Conservation (phyloP, 2,888 invertebrate species). For the Thera britannica region DNA sequence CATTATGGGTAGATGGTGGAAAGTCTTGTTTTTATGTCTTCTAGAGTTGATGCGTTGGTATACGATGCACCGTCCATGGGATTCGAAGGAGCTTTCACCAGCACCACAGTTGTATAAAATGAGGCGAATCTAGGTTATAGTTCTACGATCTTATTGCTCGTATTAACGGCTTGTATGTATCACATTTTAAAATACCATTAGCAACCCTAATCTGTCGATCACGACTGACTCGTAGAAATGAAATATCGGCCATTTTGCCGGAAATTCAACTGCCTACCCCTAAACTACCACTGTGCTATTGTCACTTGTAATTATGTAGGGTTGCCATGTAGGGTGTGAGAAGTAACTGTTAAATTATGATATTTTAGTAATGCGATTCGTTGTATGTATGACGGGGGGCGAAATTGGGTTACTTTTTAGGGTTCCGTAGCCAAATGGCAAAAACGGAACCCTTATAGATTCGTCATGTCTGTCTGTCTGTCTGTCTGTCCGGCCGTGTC, state of each 20-base stretch:
- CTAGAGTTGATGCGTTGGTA: too few relatives aligned
- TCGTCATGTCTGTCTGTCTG: too few relatives aligned
- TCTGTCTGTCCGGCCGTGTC: too few relatives aligned
- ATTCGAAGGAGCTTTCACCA: too few relatives aligned
- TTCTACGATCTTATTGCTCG: too few relatives aligned
- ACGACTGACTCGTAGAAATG: conserved; percentile 30
- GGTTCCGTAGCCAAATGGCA: too few relatives aligned
- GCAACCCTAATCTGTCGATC: conserved; percentile 34
- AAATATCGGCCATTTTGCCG: conserved; percentile 44
- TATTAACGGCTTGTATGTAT: conserved; percentile 3
- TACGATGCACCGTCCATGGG: too few relatives aligned
- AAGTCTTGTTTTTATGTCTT: too few relatives aligned
- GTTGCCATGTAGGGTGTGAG: conserved; percentile 57
- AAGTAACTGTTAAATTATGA: conserved; percentile 58
- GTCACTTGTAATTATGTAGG: conserved; percentile 63
- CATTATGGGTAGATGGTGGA: too few relatives aligned
- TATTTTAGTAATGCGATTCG: conserved; percentile 64
- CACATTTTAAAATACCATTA: conserved; percentile 11
- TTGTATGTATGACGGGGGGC: conserved; percentile 39
- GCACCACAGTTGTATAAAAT: too few relatives aligned
- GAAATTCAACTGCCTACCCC: conserved; percentile 45
- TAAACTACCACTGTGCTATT: conserved; percentile 53
- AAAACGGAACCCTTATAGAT: too few relatives aligned
- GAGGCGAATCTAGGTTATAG: too few relatives aligned
- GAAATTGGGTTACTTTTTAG: conserved; percentile 22